phyloP scores from a whole-genome alignment of 2,113 vertebrate genomes.

The Nannobrachium achirus region DNA sequence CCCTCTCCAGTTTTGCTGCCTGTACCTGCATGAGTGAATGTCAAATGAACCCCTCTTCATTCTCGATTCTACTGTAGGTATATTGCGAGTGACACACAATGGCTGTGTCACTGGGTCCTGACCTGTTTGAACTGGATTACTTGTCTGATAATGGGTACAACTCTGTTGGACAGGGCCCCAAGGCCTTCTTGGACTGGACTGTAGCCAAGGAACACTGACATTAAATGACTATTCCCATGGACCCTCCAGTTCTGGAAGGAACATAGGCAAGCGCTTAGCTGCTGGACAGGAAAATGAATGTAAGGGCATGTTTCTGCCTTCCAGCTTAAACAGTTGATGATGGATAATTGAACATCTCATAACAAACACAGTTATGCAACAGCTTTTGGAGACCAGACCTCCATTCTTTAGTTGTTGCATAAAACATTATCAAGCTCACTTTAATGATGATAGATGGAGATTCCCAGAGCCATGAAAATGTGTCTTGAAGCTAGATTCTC shows the following conservation, averaged over 20 bases:
- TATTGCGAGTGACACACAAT: no score
- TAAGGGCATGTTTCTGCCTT: background rate
- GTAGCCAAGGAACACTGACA: conserved; percentile 3
- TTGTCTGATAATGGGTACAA: conserved; percentile 67
- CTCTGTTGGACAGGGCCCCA: conserved; percentile 39
- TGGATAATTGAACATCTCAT: background rate
- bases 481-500: no score
- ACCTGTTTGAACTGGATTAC: conserved; percentile 42
- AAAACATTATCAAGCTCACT: background rate
- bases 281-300: conserved; percentile 16
- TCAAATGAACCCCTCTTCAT: no score
- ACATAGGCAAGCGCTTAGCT: background rate
- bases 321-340: background rate
- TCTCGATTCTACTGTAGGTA: no score
- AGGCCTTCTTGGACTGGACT: conserved; percentile 60
- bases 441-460: background rate
- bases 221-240: conserved; percentile 18
- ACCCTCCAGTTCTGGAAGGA: conserved; percentile 25
- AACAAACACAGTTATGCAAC: background rate
- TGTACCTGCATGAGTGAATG: background rate
- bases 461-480: no score
- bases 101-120: conserved; percentile 73
- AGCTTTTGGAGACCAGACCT: background rate
- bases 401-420: background rate
- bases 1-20: no score